Percentiles rank a stretch among this genome's conserved stretches.
Evolutionary conservation across 2,797 vertebrate genomes (phyloP).

Genomic region (Epinephelus malabaricus): DNA sequence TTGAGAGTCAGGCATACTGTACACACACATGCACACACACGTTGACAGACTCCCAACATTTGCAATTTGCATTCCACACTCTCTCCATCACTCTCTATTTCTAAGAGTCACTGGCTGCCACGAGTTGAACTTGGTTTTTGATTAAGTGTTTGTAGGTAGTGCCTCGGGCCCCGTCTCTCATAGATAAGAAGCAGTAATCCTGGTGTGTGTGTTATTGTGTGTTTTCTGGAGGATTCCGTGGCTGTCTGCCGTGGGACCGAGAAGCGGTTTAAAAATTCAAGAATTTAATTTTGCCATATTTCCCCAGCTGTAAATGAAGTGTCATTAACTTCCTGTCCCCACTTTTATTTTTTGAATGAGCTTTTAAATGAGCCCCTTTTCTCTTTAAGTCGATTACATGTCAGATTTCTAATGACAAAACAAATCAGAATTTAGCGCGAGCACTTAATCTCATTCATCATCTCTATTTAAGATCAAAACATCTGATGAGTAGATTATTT

Average conservation of each 20-base stretch:
- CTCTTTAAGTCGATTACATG: conserved; percentile 59
- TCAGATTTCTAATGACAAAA: conserved; percentile 79
- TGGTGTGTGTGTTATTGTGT: conserved; percentile 64
- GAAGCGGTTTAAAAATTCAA: conserved; percentile 70
- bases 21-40: conserved; percentile 31
- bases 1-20: conserved; percentile 41
- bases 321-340: conserved; percentile 77
- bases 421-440: conserved; percentile 75
- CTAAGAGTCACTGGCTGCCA: conserved; percentile 76
- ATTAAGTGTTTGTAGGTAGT: conserved; percentile 87
- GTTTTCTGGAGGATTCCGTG: conserved; percentile 64
- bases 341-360: conserved; percentile 65
- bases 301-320: conserved; percentile 73
- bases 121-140: conserved; percentile 85
- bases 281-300: conserved; percentile 75
- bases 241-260: conserved; percentile 64
- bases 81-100: conserved; percentile 78
- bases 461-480: conserved; percentile 77
- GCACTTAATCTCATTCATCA: conserved; percentile 75
- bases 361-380: conserved; percentile 69
- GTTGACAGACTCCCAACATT: conserved; percentile 66
- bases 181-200: conserved; percentile 83
- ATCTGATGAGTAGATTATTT: conserved; percentile 72
- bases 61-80: conserved; percentile 81
- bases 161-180: conserved; percentile 81